These are phyloP conservation scores for Xyrauchen texanus DNA, from an alignment of 2,113 vertebrate species.

Conservation along the genomic window DNA sequence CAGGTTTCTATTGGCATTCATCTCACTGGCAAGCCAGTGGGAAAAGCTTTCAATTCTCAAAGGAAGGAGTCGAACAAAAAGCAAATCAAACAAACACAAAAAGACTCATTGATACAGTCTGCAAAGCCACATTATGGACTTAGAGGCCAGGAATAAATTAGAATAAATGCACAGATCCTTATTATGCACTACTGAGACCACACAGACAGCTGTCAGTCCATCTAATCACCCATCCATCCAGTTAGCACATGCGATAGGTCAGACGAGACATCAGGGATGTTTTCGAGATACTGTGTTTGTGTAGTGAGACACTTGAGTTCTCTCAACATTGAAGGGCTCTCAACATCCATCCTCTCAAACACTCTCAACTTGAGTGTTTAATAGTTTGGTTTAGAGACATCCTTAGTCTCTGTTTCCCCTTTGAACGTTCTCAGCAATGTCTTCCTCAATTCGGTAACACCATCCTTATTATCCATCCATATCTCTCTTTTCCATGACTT, in stretches of 20 bases:
- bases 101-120: slow-evolving; percentile 71
- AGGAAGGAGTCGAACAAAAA: slow-evolving; percentile 67
- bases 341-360: slow-evolving; percentile 36
- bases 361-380: slow-evolving; percentile 18
- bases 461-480: background rate
- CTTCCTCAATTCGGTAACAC: background rate
- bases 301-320: slow-evolving; percentile 25
- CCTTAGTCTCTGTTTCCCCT: background rate
- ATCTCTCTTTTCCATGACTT: background rate
- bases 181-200: slow-evolving; percentile 72
- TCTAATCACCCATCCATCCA: slow-evolving; percentile 50
- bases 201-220: slow-evolving; percentile 66
- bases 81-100: slow-evolving; percentile 77
- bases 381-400: slow-evolving; percentile 14
- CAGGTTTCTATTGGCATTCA: slow-evolving; percentile 80
- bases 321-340: slow-evolving; percentile 22
- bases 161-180: slow-evolving; percentile 41
- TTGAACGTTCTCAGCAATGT: background rate
- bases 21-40: slow-evolving; percentile 75
- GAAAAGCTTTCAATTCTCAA: slow-evolving; percentile 68
- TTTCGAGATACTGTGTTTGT: slow-evolving; percentile 26
- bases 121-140: slow-evolving; percentile 60
- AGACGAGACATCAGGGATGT: slow-evolving; percentile 15
- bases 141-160: slow-evolving; percentile 67
- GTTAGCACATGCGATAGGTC: slow-evolving; percentile 50